Conservation (phyloP, 2,888 invertebrate genomes). For the Asteroscopus sphinx region DNA sequence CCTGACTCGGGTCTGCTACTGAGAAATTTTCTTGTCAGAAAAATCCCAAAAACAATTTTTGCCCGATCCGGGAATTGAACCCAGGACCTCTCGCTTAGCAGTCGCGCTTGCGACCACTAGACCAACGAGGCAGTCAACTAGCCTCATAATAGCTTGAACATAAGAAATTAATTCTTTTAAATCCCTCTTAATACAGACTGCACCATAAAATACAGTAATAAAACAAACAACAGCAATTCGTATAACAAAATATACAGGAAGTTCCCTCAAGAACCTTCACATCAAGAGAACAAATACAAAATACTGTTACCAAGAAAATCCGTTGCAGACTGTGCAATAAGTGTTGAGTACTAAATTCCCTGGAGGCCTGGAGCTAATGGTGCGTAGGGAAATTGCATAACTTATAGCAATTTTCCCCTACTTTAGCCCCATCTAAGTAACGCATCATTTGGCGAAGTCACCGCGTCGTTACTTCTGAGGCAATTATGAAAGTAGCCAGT, state of each 20-base stretch:
- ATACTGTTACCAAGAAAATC: constrained; percentile 61
- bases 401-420: constrained; percentile 83
- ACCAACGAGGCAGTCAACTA: too few relatives aligned
- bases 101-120: too few relatives aligned
- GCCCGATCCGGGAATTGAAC: too few relatives aligned
- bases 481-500: constrained; percentile 75
- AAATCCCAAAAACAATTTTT: too few relatives aligned
- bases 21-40: too few relatives aligned
- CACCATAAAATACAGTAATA: not conserved
- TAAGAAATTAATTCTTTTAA: too few relatives aligned
- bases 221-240: not conserved
- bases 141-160: too few relatives aligned
- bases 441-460: constrained; percentile 79
- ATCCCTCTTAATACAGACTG: not conserved
- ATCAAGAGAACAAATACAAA: constrained; percentile 14
- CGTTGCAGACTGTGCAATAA: constrained; percentile 76
- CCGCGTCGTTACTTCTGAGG: constrained; percentile 71
- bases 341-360: constrained; percentile 76
- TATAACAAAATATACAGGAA: not conserved
- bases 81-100: too few relatives aligned
- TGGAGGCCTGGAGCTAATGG: constrained; percentile 78
- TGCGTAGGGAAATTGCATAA: constrained; percentile 84
- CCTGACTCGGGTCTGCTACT: too few relatives aligned
- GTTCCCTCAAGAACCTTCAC: not conserved
- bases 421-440: constrained; percentile 72